A percentile compares a stretch with the other conserved stretches of the same genome.
phyloP scores from a whole-genome alignment of 2,888 invertebrate genomes.

The Diplazon laetatorius region DNA sequence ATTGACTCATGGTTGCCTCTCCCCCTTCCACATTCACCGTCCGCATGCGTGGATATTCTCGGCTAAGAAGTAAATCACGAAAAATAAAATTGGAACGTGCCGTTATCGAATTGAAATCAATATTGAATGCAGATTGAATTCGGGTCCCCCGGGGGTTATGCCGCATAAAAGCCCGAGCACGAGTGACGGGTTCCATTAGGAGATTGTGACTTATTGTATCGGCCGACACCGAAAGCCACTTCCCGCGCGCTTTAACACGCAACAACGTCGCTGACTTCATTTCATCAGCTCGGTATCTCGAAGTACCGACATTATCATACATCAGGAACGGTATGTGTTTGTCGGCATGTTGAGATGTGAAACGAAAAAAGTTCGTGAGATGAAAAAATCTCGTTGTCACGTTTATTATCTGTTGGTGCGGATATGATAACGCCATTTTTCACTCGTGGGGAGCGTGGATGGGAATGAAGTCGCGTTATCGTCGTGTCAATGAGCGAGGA shows the following conservation, averaged over 20 bases:
- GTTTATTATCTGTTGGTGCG: too few relatives aligned
- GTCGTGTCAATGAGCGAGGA: constrained; percentile 15
- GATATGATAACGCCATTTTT: constrained; percentile 20
- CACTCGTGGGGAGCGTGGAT: background rate
- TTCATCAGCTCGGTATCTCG: constrained; percentile 25
- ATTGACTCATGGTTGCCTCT: too few relatives aligned
- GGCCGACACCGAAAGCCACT: constrained; percentile 77
- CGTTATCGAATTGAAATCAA: constrained; percentile 80
- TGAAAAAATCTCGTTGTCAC: constrained; percentile 18
- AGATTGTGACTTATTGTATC: constrained; percentile 77
- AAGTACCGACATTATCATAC: constrained; percentile 42
- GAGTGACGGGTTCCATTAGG: constrained; percentile 77
- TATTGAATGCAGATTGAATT: constrained; percentile 81
- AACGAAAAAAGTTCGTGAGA: constrained; percentile 11
- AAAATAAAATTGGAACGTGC: constrained; percentile 76
- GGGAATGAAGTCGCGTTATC: constrained; percentile 6
- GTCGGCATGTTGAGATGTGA: constrained; percentile 3
- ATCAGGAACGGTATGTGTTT: constrained; percentile 8
- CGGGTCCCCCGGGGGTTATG: constrained; percentile 60
- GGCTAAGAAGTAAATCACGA: constrained; percentile 79
- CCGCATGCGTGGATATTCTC: constrained; percentile 24
- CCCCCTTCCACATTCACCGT: constrained; percentile 53
- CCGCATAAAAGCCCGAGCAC: constrained; percentile 68
- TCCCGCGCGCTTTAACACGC: constrained; percentile 58
- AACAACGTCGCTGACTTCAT: constrained; percentile 52